Conservation (phyloP, 2,888 invertebrate species). For the Bedellia somnulentella region DNA sequence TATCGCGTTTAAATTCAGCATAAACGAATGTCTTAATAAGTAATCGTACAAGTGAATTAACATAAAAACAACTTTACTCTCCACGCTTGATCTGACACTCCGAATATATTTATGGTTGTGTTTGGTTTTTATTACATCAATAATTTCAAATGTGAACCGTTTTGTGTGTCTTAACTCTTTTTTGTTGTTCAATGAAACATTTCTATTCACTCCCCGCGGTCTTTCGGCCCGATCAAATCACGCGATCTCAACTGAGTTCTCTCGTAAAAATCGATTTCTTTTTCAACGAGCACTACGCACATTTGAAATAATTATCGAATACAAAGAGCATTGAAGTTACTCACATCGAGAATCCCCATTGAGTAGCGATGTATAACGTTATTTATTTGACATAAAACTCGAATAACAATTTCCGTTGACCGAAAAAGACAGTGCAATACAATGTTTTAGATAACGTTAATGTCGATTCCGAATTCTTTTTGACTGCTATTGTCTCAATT, state of each 20-base stretch:
- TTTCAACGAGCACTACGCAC: slow-evolving; percentile 19
- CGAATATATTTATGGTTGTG: slow-evolving; percentile 40
- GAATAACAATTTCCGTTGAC: no score
- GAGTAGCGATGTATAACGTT: no score
- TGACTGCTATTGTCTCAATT: slow-evolving; percentile 11
- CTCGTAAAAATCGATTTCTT: slow-evolving; percentile 37
- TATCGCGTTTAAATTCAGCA: not conserved
- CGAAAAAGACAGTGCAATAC: no score
- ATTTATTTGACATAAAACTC: no score
- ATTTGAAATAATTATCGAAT: slow-evolving; percentile 18
- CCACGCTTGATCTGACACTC: slow-evolving; percentile 30
- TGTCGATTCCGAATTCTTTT: not conserved
- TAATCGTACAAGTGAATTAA: slow-evolving; percentile 26
- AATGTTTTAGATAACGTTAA: slow-evolving; percentile 1
- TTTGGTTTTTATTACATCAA: slow-evolving; percentile 43
- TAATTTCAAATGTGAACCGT: slow-evolving; percentile 46
- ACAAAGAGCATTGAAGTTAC: slow-evolving; percentile 1
- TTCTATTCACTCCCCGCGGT: slow-evolving; percentile 19
- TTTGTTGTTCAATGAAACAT: slow-evolving; percentile 7
- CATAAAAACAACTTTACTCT: slow-evolving; percentile 46
- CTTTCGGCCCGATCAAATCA: slow-evolving; percentile 8
- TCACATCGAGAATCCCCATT: slow-evolving; percentile 1
- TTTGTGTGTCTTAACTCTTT: slow-evolving; percentile 9
- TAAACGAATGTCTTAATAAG: slow-evolving; percentile 34
- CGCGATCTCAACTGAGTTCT: slow-evolving; percentile 8